Percentiles rank a stretch among this genome's conserved stretches.
phyloP scores from a whole-genome alignment of 2,113 vertebrate genomes.

The Oryzias celebensis region DNA sequence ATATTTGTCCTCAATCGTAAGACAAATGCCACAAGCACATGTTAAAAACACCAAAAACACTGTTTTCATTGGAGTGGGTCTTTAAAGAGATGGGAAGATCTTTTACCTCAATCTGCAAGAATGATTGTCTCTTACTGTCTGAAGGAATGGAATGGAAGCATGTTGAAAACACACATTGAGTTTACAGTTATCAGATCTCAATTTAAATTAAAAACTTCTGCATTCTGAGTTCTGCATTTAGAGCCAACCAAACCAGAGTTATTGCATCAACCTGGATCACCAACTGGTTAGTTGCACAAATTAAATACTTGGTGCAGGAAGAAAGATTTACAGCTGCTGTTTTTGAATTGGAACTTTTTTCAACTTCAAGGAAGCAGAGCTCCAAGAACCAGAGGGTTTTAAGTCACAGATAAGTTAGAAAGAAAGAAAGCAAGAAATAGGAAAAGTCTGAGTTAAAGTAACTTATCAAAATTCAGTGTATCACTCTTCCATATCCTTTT shows the following conservation, averaged over 20 bases:
- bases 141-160: conserved; percentile 60
- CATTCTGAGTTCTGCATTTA: conserved; percentile 23
- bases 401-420: no score
- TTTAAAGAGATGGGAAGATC: conserved; percentile 45
- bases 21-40: no score
- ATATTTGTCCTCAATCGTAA: no score
- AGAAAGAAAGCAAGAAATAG: no score
- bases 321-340: not conserved
- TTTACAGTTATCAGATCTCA: conserved; percentile 67
- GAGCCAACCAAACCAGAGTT: conserved; percentile 28
- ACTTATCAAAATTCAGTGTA: no score
- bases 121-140: conserved; percentile 68
- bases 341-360: not conserved
- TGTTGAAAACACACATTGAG: conserved; percentile 56
- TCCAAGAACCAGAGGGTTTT: not conserved
- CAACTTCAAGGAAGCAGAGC: conserved; percentile 32
- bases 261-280: conserved; percentile 40
- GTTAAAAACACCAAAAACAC: no score
- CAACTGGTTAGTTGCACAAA: conserved; percentile 35
- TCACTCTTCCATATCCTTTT: conserved; percentile 20
- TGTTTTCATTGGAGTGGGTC: conserved; percentile 31
- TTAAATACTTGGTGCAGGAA: not conserved
- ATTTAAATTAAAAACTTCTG: conserved; percentile 40
- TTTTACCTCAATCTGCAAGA: conserved; percentile 67
- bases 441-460: no score